A percentile compares a stretch with the other conserved stretches of the same genome.
These are phyloP conservation scores for Parochlus steinenii DNA, from an alignment of 2,888 invertebrate species.

Conservation along the genomic window DNA sequence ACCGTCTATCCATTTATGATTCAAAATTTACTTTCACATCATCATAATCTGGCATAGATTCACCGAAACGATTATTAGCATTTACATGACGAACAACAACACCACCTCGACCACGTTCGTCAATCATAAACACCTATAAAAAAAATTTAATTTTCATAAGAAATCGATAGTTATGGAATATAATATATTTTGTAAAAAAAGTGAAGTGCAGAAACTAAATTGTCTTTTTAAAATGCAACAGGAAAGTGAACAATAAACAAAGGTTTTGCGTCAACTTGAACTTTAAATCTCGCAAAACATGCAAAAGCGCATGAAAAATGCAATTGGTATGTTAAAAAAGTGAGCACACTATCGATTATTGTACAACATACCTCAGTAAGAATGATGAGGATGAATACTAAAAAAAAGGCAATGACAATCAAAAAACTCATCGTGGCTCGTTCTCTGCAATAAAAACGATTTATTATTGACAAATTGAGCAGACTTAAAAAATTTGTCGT, in stretches of 20 bases:
- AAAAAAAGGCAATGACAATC: constrained; percentile 80
- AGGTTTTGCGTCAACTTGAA: neutral
- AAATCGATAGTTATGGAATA: constrained; percentile 2
- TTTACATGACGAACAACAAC: constrained; percentile 37
- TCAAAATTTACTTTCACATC: constrained; percentile 40
- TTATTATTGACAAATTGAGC: constrained; percentile 34
- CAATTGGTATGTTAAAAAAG: neutral
- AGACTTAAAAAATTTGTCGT: constrained; percentile 30
- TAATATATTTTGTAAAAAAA: constrained; percentile 6
- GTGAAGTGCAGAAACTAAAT: neutral
- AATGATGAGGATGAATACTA: constrained; percentile 73
- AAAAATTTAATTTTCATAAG: constrained; percentile 1
- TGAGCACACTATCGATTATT: neutral
- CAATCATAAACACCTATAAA: constrained; percentile 29
- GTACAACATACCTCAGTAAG: constrained; percentile 51
- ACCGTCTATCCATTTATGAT: neutral
- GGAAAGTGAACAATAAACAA: neutral
- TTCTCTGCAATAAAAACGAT: constrained; percentile 56
- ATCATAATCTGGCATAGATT: constrained; percentile 47
- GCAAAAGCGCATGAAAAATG: constrained; percentile 19
- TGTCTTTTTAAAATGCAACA: neutral
- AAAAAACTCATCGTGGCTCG: constrained; percentile 79
- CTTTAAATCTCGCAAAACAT: constrained; percentile 16
- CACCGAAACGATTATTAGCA: constrained; percentile 31
- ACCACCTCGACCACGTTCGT: constrained; percentile 40